phyloP scores from a whole-genome alignment of 2,113 vertebrate species.

The Empidonax traillii region DNA sequence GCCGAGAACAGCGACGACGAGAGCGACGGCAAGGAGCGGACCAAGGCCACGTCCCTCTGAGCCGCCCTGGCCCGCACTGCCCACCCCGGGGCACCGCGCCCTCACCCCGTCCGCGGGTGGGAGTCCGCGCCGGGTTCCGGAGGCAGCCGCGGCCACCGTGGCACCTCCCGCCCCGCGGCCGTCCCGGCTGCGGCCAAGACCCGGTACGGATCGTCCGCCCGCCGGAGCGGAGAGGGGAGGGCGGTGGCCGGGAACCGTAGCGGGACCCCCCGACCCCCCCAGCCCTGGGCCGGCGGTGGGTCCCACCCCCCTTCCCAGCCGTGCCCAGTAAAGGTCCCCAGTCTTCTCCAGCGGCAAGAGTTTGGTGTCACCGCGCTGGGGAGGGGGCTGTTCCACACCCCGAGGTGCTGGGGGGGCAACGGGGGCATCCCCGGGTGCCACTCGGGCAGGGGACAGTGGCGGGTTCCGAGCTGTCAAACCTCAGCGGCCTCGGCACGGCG shows the following conservation, averaged over 20 bases:
- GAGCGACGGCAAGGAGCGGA: neutral
- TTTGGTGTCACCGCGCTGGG: neutral
- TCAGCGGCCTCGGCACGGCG: neutral
- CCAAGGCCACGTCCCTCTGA: neutral
- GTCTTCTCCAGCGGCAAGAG: neutral
- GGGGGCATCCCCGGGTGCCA: neutral
- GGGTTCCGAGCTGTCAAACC: neutral
- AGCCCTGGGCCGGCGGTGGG: accelerated
- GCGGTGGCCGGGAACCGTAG: neutral
- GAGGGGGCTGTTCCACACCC: accelerated
- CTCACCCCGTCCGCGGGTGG: neutral
- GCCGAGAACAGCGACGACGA: neutral
- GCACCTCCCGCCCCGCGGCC: neutral
- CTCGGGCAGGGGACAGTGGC: neutral
- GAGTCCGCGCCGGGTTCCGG: neutral
- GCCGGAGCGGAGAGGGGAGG: neutral
- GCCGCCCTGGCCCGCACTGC: neutral
- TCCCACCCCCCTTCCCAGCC: no score
- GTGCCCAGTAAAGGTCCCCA: neutral
- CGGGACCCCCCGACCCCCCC: neutral
- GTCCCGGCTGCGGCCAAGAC: neutral
- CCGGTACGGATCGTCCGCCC: accelerated
- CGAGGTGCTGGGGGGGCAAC: neutral
- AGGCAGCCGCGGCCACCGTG: neutral
- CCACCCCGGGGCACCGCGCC: neutral